Evolutionary conservation across 2,888 invertebrate species (phyloP), one percentile per base, ranked within the genome.

Genomic region (Eupithecia insigniata): DNA sequence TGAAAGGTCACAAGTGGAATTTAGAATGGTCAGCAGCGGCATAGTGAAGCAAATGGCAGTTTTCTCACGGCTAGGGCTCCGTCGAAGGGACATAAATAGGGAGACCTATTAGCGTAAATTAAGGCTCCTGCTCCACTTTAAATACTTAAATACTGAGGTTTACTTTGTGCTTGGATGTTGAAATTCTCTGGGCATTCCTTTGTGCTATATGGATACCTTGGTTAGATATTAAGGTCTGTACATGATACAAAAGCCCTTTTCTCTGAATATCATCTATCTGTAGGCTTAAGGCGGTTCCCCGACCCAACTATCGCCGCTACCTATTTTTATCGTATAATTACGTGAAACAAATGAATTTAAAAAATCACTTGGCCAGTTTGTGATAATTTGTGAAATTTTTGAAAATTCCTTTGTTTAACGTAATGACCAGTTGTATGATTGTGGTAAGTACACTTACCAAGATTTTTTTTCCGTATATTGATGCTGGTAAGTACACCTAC

Each of bases 1-100:
- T 26, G 69, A 79, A 79, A 79, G 79, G 79, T 74, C 75, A 73
- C 66, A 75, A 76, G 73, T 70, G 68, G 66, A 71, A 71, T 77
- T 76, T 73, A 62, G 72, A 67, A 74, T 70, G 66, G 72, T 72
- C 70, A 71, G 58, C 70, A 71, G 58, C 22, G 69, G 68, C 69
- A 65, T 74, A 69, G 66, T 55, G 26, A 26, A 51, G 74, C 71
- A 68, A 72, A 75, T 78, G 67, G 36, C 67, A 32, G 60, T 58
- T 62, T 71, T 74, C 74, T 70, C 74, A 74, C 74, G 74, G 74
- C 32, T 66, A 74, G 71, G 74, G 74, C 39, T 68, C 32, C 55
- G 39, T 26, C 71, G 71, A 65, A 34, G 43, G 34, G 16, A 66
- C 55, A 69, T 74, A 66, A 67, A 68, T 72, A n/a, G 55, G 69